Base-by-base conservation (phyloP, 2,888 invertebrate species). In the Amphipoea lucens region DNA sequence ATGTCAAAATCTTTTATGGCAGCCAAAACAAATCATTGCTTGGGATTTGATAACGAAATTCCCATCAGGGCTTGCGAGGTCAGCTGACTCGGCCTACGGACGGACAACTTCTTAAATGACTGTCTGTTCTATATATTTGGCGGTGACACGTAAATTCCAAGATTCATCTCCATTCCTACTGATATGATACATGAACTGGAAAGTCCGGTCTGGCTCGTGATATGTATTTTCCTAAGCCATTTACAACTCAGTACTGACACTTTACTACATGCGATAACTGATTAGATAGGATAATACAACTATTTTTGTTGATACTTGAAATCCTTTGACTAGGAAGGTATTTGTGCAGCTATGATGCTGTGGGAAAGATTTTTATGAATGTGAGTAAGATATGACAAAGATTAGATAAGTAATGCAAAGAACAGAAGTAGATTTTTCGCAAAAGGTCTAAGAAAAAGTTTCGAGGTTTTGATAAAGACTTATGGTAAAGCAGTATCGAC, bases 181-280 rank as follows among this genome's bases (percentile, higher is more conserved):
- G 57, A 51, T 11, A 4, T 40, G 42, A 48, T 11, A 20, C 9
- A 72, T 36, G 4, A 7, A 12, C 12, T 74, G 67, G 81, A 42
- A 77, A 81, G 12, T 65, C 83, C 80, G 48, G 42, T 17, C 42
- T 48, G n/a, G 17, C 76, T 71, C 54, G 54, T 81, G 74, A 72
- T 60, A 51, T 23, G 14, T 79, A 57, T 69, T 74, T 51, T 45
- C 14, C 60, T 20, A 23, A 65, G n/a, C 40, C 51, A 63, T 79
- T 62, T 45, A 63, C 71, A 65, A 5, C 63, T 69, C 14, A 48
- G 72, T 51, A 72, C 51, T 51, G 60, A 42, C 51, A 62, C 42
- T 84, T 73, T 75, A 70, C 65, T 60, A 51, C 7, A 51, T 23
- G 42, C 54, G n/a, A 68, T 79, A 73, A 62, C 23, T 74, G 81